Percentiles rank a stretch among this genome's conserved stretches.
phyloP scores from a whole-genome alignment of 2,113 vertebrate genomes.

The Sapajus apella region DNA sequence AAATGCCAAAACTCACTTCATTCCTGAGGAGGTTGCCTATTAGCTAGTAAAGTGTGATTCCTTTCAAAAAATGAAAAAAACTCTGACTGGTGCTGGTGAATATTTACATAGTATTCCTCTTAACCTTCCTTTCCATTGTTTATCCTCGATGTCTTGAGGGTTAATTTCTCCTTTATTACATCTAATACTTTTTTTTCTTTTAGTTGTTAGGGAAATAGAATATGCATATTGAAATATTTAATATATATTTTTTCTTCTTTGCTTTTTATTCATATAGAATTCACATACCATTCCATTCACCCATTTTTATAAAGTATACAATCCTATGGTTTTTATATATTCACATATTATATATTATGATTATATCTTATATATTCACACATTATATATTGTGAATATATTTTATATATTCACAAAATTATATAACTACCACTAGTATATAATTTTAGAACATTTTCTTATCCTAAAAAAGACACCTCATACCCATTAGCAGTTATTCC shows the following conservation, averaged over 20 bases:
- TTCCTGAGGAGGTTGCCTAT: constrained; percentile 13
- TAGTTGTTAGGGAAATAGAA: not conserved
- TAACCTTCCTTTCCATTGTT: not conserved
- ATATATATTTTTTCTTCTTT: not conserved
- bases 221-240: not conserved
- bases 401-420: not conserved
- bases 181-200: constrained; percentile 39
- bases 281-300: not conserved
- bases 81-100: not conserved
- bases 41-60: not conserved
- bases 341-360: not conserved
- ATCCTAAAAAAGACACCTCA: not conserved
- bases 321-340: not conserved
- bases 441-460: constrained; percentile 21
- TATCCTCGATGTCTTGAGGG: not conserved
- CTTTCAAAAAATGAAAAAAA: constrained; percentile 4
- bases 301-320: constrained; percentile 33
- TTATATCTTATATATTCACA: not conserved
- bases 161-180: constrained; percentile 23
- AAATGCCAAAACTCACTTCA: not conserved
- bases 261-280: constrained; percentile 26
- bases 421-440: not conserved
- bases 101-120: constrained; percentile 18
- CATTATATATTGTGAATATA: not conserved
- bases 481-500: not conserved